Base-by-base conservation (phyloP, 2,113 vertebrate species). In the Pelodiscus sinensis region DNA sequence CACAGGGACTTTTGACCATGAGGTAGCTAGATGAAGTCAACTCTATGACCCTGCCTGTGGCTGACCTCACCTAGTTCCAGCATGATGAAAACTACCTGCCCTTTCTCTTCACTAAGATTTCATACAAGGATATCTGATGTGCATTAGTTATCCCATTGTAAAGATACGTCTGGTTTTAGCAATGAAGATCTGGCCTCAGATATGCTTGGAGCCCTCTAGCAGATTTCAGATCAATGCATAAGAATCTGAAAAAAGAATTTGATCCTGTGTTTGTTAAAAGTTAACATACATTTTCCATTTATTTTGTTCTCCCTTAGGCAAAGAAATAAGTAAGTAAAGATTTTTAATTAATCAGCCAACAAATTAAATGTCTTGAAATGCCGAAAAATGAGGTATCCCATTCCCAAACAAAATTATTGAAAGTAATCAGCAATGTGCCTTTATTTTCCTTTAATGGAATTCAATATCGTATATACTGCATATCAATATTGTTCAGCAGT, bases 381-480 rank as follows among this genome's bases (percentile, higher is more conserved):
- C 18, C 9, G 35, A 71, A n/a, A 68, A 88, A 60, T 50, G 75
- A 60, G 21, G 51, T 68, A 15, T 5, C 78, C 82, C 65, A 10
- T 73, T 86, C 73, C 6, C 83, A 31, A 2, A 71, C 3, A 75
- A 44, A 44, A 50, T 25, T 1, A 4, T 16, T 62, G 62, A 57
- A 7, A 19, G 13, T 7, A 75, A 65, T 84, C 1, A 62, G 35
- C 5, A 78, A 0, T 27, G 8, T 5, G 57, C 65, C 90, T 2
- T 79, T 90, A 91, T 44, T 8, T 35, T 85, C 65, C 3, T 80
- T 89, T 68, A 25, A n/a, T n/a, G 29, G 78, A 93, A 96, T 91
- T 27, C 14, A 71, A 52, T 68, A 3, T 75, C 24, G 85, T n/a
- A 22, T 9, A 82, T 11, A 88, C 1, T 15, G 7, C 65, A 35